Conservation (phyloP, 1,140 invertebrate genomes). For the Aphelinus certus region DNA sequence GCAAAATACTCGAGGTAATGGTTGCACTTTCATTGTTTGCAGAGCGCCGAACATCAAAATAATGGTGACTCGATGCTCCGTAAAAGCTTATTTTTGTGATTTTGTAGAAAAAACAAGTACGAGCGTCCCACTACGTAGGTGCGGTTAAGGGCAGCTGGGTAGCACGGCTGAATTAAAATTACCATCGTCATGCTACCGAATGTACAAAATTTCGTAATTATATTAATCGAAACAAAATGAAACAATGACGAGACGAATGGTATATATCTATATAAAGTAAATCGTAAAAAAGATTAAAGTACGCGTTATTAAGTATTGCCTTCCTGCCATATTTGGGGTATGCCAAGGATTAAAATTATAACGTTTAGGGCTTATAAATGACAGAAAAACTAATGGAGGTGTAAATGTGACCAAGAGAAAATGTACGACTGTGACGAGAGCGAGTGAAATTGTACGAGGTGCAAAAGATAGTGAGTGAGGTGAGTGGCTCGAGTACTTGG, state of each 20-base stretch:
- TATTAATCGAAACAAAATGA: constrained; percentile 51
- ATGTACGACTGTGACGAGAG: constrained; percentile 47
- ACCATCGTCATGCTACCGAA: constrained; percentile 44
- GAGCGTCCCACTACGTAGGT: constrained; percentile 25
- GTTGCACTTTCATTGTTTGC: constrained; percentile 36
- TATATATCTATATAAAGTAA: constrained; percentile 3
- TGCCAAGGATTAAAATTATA: constrained; percentile 68
- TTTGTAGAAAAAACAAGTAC: constrained; percentile 36
- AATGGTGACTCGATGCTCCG: constrained; percentile 36
- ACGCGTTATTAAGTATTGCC: constrained; percentile 66
- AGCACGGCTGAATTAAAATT: constrained; percentile 18
- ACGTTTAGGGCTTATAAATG: constrained; percentile 62
- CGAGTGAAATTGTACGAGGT: constrained; percentile 43
- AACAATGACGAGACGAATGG: constrained; percentile 40
- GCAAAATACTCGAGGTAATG: constrained; percentile 20
- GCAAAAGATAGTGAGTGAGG: background rate
- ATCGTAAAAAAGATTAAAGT: constrained; percentile 46
- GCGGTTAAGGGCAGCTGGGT: constrained; percentile 13
- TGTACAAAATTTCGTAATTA: constrained; percentile 55
- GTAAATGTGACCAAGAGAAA: constrained; percentile 50
- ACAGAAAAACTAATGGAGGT: constrained; percentile 38
- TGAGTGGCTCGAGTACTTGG: too few species aligned
- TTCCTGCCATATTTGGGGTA: constrained; percentile 69
- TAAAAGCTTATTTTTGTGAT: constrained; percentile 44
- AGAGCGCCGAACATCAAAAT: constrained; percentile 16